Conservation (phyloP, 2,797 vertebrate species). For the Enteromius paludinosus region DNA sequence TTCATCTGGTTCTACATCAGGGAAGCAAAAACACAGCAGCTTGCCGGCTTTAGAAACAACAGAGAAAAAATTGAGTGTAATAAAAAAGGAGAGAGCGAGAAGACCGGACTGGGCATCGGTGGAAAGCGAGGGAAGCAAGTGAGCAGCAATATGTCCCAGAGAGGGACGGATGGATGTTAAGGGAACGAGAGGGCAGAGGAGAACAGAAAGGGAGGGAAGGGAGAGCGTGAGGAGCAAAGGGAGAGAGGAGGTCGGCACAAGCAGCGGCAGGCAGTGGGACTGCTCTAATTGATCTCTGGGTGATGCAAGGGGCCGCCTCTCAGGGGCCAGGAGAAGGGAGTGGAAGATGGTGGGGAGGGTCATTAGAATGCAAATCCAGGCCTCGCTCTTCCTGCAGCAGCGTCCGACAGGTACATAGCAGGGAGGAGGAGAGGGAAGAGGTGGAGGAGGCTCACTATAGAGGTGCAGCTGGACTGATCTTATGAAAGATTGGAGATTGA, state of each 20-base stretch:
- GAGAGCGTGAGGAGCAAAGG: slow-evolving; percentile 40
- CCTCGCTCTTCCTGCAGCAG: slow-evolving; percentile 68
- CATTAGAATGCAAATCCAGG: slow-evolving; percentile 83
- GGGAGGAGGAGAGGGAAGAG: slow-evolving; percentile 38
- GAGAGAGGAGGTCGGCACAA: slow-evolving; percentile 55
- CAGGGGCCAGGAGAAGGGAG: slow-evolving; percentile 67
- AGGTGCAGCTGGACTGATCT: slow-evolving; percentile 60
- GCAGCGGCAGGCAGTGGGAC: slow-evolving; percentile 64
- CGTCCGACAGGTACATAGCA: slow-evolving; percentile 54
- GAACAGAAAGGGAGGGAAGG: slow-evolving; percentile 53
- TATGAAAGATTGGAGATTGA: slow-evolving; percentile 63
- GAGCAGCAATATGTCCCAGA: slow-evolving; percentile 37
- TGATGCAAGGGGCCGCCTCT: slow-evolving; percentile 76
- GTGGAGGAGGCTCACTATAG: slow-evolving; percentile 42
- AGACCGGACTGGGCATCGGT: neutral
- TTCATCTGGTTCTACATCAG: neutral
- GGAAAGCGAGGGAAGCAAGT: neutral
- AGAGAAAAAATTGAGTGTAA: slow-evolving; percentile 35
- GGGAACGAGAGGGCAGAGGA: slow-evolving; percentile 55
- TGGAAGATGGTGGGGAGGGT: slow-evolving; percentile 65
- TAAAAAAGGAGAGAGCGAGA: slow-evolving; percentile 46
- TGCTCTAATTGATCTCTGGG: slow-evolving; percentile 84
- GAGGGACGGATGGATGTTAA: slow-evolving; percentile 63
- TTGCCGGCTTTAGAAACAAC: slow-evolving; percentile 32
- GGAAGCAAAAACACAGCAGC: slow-evolving; percentile 1